A percentile compares a stretch with the other conserved stretches of the same genome.
phyloP scores from a whole-genome alignment of 2,797 vertebrate genomes.

The Anguilla obscura region DNA sequence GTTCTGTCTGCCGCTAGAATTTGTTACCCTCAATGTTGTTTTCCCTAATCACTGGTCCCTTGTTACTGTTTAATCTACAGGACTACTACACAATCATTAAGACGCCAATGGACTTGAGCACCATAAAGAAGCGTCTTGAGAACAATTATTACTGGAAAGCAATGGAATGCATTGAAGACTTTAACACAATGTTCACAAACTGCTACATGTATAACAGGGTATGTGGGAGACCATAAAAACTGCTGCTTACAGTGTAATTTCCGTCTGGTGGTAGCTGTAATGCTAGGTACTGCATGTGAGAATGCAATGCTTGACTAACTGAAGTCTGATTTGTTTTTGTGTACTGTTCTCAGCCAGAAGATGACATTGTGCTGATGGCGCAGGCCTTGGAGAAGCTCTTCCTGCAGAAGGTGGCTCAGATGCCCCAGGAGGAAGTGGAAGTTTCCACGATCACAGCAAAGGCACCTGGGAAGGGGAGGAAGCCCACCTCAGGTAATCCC shows the following conservation, averaged over 20 bases:
- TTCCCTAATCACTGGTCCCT: constrained; percentile 1
- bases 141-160: constrained; percentile 87
- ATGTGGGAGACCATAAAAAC: constrained; percentile 35
- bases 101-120: constrained; percentile 90
- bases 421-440: constrained; percentile 81
- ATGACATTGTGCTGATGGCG: constrained; percentile 92
- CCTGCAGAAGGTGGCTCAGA: constrained; percentile 80
- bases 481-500: constrained; percentile 56
- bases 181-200: constrained; percentile 91
- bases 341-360: constrained; percentile 73
- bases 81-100: constrained; percentile 93
- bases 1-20: not conserved
- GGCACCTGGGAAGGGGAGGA: constrained; percentile 70
- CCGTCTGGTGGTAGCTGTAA: not conserved
- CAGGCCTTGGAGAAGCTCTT: constrained; percentile 88
- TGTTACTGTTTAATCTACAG: constrained; percentile 60
- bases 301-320: not conserved
- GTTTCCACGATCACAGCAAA: constrained; percentile 60
- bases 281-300: not conserved
- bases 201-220: constrained; percentile 94
- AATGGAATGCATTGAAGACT: constrained; percentile 84
- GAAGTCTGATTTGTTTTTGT: not conserved
- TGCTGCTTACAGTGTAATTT: not conserved
- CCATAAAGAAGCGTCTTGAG: constrained; percentile 88
- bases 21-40: constrained; percentile 15